Evolutionary conservation across 2,888 invertebrate genomes (phyloP).

Genomic region (Globia sparganii): DNA sequence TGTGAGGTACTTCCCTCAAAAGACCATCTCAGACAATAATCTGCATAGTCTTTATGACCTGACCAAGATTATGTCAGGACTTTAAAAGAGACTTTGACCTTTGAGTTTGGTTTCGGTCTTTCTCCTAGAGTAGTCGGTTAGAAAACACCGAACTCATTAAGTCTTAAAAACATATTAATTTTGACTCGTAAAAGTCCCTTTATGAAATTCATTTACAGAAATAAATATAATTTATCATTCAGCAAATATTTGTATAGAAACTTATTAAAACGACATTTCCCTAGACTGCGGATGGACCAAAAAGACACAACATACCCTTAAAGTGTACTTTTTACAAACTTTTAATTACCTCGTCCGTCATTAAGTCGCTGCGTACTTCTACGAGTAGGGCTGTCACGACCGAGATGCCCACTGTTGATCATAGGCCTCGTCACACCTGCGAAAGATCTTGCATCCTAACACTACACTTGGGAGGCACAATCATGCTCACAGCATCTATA

Average conservation of each 20-base stretch:
- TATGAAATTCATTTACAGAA: background rate
- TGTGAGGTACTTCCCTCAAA: background rate
- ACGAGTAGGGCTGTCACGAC: constrained; percentile 50
- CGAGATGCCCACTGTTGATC: background rate
- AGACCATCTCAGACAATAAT: background rate
- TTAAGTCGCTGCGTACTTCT: constrained; percentile 59
- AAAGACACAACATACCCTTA: constrained; percentile 40
- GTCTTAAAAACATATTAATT: background rate
- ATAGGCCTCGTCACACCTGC: no score
- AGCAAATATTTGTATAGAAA: constrained; percentile 16
- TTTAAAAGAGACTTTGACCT: background rate
- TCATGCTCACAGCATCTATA: background rate
- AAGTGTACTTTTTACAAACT: constrained; percentile 66
- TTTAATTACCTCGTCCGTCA: constrained; percentile 74
- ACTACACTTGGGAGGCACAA: background rate
- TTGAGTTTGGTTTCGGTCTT: background rate
- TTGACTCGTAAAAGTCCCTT: background rate
- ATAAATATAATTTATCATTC: background rate
- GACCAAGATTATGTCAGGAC: background rate
- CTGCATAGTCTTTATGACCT: background rate
- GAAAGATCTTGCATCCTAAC: background rate
- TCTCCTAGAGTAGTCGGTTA: background rate
- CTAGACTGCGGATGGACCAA: constrained; percentile 26
- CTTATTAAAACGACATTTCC: background rate
- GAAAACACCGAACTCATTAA: background rate